Percentiles rank a stretch among this genome's conserved stretches.
phyloP scores from a whole-genome alignment of 2,888 invertebrate species.

The Epirrhoe tristata region DNA sequence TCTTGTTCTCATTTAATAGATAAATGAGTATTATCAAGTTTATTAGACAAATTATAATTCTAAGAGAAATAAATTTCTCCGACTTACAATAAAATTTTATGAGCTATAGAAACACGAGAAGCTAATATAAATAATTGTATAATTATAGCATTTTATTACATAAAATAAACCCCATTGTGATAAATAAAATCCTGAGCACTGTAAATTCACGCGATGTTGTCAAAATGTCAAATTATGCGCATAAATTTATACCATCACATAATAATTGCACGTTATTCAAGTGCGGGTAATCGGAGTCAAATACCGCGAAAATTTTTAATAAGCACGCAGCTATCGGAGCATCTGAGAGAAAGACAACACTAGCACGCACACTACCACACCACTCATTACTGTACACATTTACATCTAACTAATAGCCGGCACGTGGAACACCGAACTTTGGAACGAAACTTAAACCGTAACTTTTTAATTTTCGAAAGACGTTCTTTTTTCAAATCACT shows the following conservation, averaged over 20 bases:
- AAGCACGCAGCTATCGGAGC: conserved; percentile 53
- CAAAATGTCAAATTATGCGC: conserved; percentile 38
- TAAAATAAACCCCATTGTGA: background rate
- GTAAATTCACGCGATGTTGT: conserved; percentile 32
- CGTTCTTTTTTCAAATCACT: conserved; percentile 50
- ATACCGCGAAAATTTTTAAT: conserved; percentile 56
- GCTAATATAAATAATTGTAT: no score
- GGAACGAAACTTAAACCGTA: conserved; percentile 63
- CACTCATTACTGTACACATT: conserved; percentile 81
- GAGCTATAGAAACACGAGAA: background rate
- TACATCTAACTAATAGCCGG: conserved; percentile 72
- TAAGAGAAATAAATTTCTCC: background rate
- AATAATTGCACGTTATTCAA: conserved; percentile 32
- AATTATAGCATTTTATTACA: background rate
- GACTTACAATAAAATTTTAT: background rate
- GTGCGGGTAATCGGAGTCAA: conserved; percentile 47
- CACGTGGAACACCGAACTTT: conserved; percentile 68
- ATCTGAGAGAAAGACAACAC: conserved; percentile 65
- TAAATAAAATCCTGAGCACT: conserved; percentile 6
- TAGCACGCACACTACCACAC: conserved; percentile 69
- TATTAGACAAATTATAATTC: no score
- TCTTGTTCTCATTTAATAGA: no score
- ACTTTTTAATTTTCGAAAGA: conserved; percentile 39
- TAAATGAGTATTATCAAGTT: no score
- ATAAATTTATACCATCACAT: conserved; percentile 40